phyloP scores from a whole-genome alignment of 2,113 vertebrate genomes.

The Suricata suricatta region DNA sequence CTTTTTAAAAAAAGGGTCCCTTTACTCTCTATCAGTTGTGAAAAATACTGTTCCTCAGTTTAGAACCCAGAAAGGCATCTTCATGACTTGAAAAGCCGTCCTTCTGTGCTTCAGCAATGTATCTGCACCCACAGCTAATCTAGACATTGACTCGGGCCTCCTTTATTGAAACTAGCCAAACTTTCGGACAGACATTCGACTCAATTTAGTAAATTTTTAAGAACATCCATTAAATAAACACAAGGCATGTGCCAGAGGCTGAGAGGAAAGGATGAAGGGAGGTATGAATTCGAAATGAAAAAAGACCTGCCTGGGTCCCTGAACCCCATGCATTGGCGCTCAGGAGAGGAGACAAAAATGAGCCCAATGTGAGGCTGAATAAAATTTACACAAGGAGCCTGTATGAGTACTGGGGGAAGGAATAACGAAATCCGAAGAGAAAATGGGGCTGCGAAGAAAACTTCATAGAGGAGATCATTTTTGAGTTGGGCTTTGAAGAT shows the following conservation, averaged over 20 bases:
- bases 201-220: not conserved
- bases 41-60: not conserved
- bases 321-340: not conserved
- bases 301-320: not conserved
- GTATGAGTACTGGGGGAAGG: not conserved
- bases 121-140: not conserved
- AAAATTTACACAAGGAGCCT: not conserved
- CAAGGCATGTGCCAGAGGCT: not conserved
- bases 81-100: not conserved
- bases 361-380: not conserved
- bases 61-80: not conserved
- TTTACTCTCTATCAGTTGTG: not conserved
- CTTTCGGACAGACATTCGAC: not conserved
- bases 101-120: not conserved
- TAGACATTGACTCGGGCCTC: not conserved
- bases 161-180: not conserved
- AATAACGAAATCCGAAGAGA: not conserved
- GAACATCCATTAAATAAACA: not conserved
- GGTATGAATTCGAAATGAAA: conserved; percentile 1
- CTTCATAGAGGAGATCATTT: not conserved
- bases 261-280: not conserved
- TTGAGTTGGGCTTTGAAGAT: not conserved
- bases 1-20: not conserved
- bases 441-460: not conserved
- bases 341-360: not conserved